Evolutionary conservation across 2,888 invertebrate genomes (phyloP).

Genomic region (Thyatira batis): DNA sequence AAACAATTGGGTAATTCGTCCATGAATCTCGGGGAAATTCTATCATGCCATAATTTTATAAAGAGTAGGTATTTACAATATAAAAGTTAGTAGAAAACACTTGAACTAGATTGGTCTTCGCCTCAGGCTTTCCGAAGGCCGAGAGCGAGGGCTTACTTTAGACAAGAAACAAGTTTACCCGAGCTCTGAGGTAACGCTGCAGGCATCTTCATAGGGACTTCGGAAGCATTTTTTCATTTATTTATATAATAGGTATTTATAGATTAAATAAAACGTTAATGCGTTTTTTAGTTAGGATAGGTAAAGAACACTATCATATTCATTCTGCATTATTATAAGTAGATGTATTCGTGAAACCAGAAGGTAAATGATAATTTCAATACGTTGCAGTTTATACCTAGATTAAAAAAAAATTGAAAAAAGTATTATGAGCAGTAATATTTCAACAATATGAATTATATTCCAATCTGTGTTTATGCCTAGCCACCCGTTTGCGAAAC

Average conservation of each 20-base stretch:
- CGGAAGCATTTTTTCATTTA: conserved; percentile 1
- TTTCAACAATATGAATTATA: conserved; percentile 33
- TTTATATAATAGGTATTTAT: too few relatives aligned
- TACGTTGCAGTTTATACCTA: neutral
- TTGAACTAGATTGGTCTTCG: conserved; percentile 3
- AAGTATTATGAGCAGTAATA: conserved; percentile 14
- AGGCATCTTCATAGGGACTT: neutral
- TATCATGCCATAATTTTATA: neutral
- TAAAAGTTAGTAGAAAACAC: conserved; percentile 2
- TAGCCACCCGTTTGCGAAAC: conserved; percentile 44
- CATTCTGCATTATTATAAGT: too few relatives aligned
- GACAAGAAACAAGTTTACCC: conserved; percentile 8
- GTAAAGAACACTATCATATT: too few relatives aligned
- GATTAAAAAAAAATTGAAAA: neutral
- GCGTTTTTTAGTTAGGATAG: too few relatives aligned
- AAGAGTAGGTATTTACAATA: neutral
- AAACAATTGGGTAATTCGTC: neutral
- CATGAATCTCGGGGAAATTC: neutral
- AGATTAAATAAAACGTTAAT: too few relatives aligned
- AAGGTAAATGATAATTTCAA: too few relatives aligned
- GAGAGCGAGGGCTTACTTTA: conserved; percentile 3
- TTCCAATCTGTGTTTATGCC: conserved; percentile 43
- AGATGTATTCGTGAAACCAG: too few relatives aligned
- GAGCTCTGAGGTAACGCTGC: conserved; percentile 7
- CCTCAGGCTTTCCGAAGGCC: conserved; percentile 7